Evolutionary conservation across 2,888 invertebrate species (phyloP), one percentile per base, ranked within the genome.

Genomic region (Mycogona germanica): DNA sequence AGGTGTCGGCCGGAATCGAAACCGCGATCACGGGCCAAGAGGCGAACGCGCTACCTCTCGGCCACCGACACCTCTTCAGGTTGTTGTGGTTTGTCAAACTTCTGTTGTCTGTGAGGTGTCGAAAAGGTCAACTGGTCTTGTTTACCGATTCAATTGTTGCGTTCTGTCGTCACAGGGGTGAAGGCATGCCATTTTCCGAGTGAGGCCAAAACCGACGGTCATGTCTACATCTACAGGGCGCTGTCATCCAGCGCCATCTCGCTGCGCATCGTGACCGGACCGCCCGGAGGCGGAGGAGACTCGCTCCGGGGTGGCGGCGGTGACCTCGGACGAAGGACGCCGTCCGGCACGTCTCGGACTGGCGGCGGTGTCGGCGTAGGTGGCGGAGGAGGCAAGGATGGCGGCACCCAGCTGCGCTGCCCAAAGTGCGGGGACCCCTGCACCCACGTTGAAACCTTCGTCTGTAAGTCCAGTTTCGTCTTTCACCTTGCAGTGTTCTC

Each of bases 391-490:
- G 60, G 62, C 7, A 52, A 56, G 23, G 53, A 62, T 41, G 29
- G 56, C 49, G 28, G 57, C 17, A 28, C 51, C 6, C 65, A 65
- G 41, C 64, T 71, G 51, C 61, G 65, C n/a, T 96, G 96, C 67
- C 95, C 95, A 2, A 93, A 93, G 71, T 96, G 96, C 70, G 92
- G 92, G 2, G 91, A 91, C 71, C 88, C 92, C n/a, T 95, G 93
- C 72, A 89, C 91, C 2, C 91, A 93, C 71, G 92, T 95, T 56
- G 93, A 93, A 73, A 93, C 93, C 2, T 93, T 95, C 74, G 92
- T 95, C 64, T 89, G 91, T 78, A 68, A 75, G 78, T 74, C 38
- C 55, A 54, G 6, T 46, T 32, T 46, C 51, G 37, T 41, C 47
- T 55, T 54, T 53, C 26, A 35, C 29, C 19, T n/a, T 26, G 21